These are phyloP conservation scores for Oreamnos americanus DNA, from an alignment of 2,113 vertebrate genomes.

Conservation along the genomic window DNA sequence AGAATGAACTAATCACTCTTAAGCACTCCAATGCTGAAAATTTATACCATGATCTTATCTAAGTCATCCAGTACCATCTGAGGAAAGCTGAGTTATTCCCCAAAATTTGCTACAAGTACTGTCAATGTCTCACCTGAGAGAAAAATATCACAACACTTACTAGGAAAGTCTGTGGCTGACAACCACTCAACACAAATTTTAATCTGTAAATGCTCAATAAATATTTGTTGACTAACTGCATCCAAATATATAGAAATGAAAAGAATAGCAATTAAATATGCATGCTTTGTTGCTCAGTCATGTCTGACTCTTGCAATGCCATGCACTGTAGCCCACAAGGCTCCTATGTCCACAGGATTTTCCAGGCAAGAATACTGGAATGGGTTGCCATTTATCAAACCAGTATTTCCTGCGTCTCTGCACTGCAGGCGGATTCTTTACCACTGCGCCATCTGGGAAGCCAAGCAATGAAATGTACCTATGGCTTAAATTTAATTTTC, in stretches of 20 bases:
- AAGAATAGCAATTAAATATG: constrained; percentile 9
- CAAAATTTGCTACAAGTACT: not conserved
- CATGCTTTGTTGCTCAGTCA: not conserved
- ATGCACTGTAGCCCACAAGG: not conserved
- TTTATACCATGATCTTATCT: not conserved
- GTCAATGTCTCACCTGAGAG: not conserved
- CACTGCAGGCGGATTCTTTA: not conserved
- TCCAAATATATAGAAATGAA: not conserved
- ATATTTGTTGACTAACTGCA: not conserved
- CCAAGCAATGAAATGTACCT: not conserved
- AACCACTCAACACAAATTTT: not conserved
- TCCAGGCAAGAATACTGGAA: not conserved
- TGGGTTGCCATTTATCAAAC: not conserved
- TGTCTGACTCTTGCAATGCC: not conserved
- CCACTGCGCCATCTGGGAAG: not conserved
- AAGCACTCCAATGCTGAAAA: not conserved
- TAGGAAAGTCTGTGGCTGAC: not conserved
- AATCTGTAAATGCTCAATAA: not conserved
- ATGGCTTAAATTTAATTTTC: constrained; percentile 31
- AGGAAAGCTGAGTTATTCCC: not conserved
- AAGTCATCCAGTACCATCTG: not conserved
- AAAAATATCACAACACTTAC: not conserved
- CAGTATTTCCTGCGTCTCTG: not conserved
- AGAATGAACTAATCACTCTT: not conserved
- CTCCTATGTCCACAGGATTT: not conserved